These are phyloP conservation scores for Barypeithes pellucidus DNA, from an alignment of 2,888 invertebrate species.

Conservation along the genomic window DNA sequence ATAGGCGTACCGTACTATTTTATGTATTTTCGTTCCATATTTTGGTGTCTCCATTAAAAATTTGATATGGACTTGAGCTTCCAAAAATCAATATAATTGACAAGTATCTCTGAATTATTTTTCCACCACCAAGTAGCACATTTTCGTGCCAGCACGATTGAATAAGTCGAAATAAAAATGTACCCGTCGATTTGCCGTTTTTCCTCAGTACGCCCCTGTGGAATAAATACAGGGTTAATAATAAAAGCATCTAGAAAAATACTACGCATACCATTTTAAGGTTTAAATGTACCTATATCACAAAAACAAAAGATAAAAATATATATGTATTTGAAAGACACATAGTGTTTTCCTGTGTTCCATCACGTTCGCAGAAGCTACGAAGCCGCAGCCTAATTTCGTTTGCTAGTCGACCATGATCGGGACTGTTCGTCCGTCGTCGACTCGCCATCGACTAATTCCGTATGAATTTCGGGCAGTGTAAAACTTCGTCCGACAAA, in stretches of 20 bases:
- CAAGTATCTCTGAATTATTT: conserved; percentile 12
- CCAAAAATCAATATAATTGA: conserved; percentile 39
- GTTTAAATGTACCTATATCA: conserved; percentile 53
- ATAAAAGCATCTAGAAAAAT: conserved; percentile 53
- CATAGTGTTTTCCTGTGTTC: conserved; percentile 34
- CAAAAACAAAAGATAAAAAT: conserved; percentile 46
- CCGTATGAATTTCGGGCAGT: conserved; percentile 15
- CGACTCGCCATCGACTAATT: conserved; percentile 22
- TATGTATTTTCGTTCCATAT: neutral
- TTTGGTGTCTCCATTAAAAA: conserved; percentile 9
- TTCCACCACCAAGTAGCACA: conserved; percentile 31
- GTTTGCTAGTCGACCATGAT: conserved; percentile 5
- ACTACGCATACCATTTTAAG: conserved; percentile 48
- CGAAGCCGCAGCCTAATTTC: neutral
- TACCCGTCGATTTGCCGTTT: conserved; percentile 16
- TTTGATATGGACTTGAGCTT: conserved; percentile 43
- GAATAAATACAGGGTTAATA: conserved; percentile 42
- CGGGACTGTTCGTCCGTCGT: conserved; percentile 19
- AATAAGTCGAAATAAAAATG: conserved; percentile 31
- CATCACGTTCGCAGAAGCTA: conserved; percentile 2
- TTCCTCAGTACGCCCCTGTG: conserved; percentile 29
- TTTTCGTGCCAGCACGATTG: conserved; percentile 31
- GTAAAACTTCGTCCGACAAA: conserved; percentile 1
- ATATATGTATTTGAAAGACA: conserved; percentile 41
- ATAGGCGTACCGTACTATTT: conserved; percentile 33